A percentile compares a stretch with the other conserved stretches of the same genome.
phyloP scores from a whole-genome alignment of 2,113 vertebrate species.

The Halichoeres trimaculatus region DNA sequence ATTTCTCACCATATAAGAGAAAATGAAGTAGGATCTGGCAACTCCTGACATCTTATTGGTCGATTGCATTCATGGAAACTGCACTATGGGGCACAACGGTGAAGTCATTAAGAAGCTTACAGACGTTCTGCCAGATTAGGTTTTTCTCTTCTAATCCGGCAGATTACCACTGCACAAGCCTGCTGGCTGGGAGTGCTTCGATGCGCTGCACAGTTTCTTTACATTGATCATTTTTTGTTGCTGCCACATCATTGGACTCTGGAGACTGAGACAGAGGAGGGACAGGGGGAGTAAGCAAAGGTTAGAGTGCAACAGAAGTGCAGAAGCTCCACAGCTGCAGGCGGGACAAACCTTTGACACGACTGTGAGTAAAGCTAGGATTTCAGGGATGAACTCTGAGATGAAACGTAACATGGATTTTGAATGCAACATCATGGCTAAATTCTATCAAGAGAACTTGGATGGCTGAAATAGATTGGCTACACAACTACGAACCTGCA shows the following conservation, averaged over 20 bases:
- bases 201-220: conserved; percentile 64
- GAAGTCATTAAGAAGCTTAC: conserved; percentile 87
- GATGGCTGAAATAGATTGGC: conserved; percentile 1
- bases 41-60: conserved; percentile 65
- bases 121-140: conserved; percentile 83
- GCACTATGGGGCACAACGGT: conserved; percentile 70
- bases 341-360: neutral
- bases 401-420: conserved; percentile 54
- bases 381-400: conserved; percentile 51
- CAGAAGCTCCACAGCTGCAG: conserved; percentile 4
- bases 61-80: conserved; percentile 71
- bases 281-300: conserved; percentile 17
- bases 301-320: conserved; percentile 45
- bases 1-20: conserved; percentile 12
- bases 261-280: conserved; percentile 23
- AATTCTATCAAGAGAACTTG: conserved; percentile 23
- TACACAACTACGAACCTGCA: conserved; percentile 14
- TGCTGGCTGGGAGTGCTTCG: conserved; percentile 70
- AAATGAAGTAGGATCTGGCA: conserved; percentile 42
- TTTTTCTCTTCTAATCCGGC: conserved; percentile 85
- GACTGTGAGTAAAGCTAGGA: conserved; percentile 32
- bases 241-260: conserved; percentile 20
- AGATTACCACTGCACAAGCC: conserved; percentile 81
- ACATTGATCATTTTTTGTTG: conserved; percentile 72
- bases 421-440: conserved; percentile 46